Evolutionary conservation across 2,797 vertebrate genomes (phyloP).

Genomic region (Apogon hyalosoma): DNA sequence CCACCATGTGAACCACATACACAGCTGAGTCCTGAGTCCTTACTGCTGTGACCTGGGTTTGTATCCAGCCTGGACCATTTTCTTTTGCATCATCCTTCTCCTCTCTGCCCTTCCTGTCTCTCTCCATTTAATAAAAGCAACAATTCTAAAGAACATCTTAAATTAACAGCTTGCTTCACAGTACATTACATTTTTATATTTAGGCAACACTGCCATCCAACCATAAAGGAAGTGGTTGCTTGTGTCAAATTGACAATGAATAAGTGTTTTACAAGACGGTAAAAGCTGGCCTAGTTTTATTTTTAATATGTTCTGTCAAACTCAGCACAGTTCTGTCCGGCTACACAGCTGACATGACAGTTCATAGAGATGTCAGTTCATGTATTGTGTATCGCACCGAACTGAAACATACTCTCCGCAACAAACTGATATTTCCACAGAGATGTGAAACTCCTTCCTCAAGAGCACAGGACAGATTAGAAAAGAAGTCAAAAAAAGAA

Average conservation of each 20-base stretch:
- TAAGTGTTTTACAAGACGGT: not conserved
- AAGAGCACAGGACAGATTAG: not conserved
- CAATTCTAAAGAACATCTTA: too few species aligned
- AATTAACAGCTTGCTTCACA: too few species aligned
- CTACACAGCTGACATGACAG: conserved; percentile 15
- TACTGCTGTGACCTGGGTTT: too few species aligned
- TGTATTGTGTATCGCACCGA: not conserved
- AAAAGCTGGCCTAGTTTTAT: not conserved
- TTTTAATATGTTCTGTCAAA: conserved; percentile 18
- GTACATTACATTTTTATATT: conserved; percentile 5
- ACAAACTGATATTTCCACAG: conserved; percentile 12
- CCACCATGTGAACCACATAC: too few species aligned
- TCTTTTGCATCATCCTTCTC: too few species aligned
- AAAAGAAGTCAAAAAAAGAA: not conserved
- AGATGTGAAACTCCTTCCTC: not conserved
- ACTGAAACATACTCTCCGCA: not conserved
- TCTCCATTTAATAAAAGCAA: too few species aligned
- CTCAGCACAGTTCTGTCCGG: conserved; percentile 10
- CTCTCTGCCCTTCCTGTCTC: too few species aligned
- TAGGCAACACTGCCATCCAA: not conserved
- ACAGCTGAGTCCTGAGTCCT: too few species aligned
- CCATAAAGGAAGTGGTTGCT: not conserved
- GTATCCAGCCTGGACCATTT: too few species aligned
- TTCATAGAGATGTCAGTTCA: conserved; percentile 14
- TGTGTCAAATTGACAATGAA: not conserved